A percentile compares a stretch with the other conserved stretches of the same genome.
These are phyloP conservation scores for Momotus momota DNA, from an alignment of 2,797 vertebrate species.

Conservation along the genomic window DNA sequence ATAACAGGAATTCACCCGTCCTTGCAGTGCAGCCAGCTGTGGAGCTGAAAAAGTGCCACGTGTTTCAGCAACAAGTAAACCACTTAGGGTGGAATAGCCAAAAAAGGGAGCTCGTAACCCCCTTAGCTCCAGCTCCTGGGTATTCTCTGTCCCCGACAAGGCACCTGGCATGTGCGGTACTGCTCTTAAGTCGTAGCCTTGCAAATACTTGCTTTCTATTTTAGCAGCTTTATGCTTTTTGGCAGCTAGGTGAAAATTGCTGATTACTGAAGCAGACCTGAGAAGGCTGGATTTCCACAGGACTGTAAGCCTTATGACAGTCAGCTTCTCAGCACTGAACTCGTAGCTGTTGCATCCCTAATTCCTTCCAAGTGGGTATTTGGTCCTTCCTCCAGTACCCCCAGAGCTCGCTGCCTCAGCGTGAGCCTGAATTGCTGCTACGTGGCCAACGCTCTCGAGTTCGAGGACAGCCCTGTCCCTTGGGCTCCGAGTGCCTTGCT, in stretches of 20 bases:
- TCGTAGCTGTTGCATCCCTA: background rate
- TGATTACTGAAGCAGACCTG: background rate
- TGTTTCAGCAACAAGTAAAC: background rate
- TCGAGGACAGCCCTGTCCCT: no score
- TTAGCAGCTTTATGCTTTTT: background rate
- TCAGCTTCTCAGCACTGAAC: background rate
- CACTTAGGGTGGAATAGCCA: background rate
- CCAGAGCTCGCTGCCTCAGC: background rate
- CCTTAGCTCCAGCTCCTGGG: background rate
- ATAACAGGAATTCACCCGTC: background rate
- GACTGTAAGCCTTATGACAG: rapidly evolving
- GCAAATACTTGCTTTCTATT: background rate
- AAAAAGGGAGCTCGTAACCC: background rate
- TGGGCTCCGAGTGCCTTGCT: no score
- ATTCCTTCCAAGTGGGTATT: background rate
- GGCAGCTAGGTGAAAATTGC: background rate
- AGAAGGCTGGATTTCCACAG: background rate
- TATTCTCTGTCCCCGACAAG: background rate
- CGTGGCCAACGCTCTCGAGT: no score
- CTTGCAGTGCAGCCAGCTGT: background rate
- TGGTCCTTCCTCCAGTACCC: background rate
- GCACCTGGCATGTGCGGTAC: background rate
- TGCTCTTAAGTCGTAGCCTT: background rate
- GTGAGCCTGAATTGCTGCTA: background rate
- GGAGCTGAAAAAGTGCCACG: background rate